These are phyloP conservation scores for Caenorhabditis wallacei DNA, from an alignment of 2,888 invertebrate species.

Conservation along the genomic window DNA sequence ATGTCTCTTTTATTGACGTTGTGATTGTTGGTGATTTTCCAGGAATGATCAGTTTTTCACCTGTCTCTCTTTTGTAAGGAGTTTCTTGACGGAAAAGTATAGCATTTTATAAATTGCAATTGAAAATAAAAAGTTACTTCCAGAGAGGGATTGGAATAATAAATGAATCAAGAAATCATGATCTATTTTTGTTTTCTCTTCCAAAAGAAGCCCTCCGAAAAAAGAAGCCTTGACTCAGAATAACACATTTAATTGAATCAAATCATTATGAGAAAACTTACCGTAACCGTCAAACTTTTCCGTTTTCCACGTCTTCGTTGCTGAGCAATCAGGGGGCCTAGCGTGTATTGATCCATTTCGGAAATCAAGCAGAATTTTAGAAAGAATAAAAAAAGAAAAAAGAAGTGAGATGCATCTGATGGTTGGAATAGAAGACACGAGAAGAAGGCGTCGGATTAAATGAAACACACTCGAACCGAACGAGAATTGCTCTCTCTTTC, in stretches of 20 bases:
- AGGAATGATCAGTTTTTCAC: conserved; percentile 8
- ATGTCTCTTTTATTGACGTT: conserved; percentile 16
- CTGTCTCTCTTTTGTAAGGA: conserved; percentile 18
- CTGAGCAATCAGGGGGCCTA: conserved; percentile 51
- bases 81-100: background rate
- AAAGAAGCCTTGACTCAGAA: conserved; percentile 11
- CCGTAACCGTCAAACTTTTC: conserved; percentile 54
- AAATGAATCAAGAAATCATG: background rate
- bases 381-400: conserved; percentile 4
- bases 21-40: conserved; percentile 28
- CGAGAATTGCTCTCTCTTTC: conserved; percentile 41
- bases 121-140: no score
- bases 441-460: conserved; percentile 49
- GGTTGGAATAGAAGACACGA: background rate
- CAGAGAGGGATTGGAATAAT: background rate
- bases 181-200: conserved; percentile 7
- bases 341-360: conserved; percentile 46
- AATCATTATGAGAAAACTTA: conserved; percentile 22
- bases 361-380: background rate
- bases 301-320: conserved; percentile 48
- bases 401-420: conserved; percentile 16
- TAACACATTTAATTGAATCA: conserved; percentile 9
- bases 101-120: background rate
- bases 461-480: conserved; percentile 61
- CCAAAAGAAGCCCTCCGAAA: background rate